A percentile compares a stretch with the other conserved stretches of the same genome.
Conservation (phyloP, 2,113 vertebrate species). For the Clupea harengus region DNA sequence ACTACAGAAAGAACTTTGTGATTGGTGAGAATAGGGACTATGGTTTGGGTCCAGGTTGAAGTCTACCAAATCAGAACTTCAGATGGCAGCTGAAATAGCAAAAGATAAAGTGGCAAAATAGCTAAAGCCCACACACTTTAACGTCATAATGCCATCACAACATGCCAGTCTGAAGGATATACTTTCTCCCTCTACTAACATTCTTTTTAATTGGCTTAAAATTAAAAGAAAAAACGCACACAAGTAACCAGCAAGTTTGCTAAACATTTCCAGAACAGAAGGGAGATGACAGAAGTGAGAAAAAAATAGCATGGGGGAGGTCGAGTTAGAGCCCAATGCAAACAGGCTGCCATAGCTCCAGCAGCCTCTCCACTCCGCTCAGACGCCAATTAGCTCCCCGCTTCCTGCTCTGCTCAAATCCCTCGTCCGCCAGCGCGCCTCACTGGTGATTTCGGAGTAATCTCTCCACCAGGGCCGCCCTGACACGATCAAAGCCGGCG, state of each 20-base stretch:
- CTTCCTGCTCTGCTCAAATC: slow-evolving; percentile 62
- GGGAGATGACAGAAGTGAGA: neutral
- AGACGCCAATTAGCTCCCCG: slow-evolving; percentile 70
- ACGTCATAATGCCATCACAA: neutral
- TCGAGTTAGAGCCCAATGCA: neutral
- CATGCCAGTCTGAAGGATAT: neutral
- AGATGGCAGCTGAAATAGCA: neutral
- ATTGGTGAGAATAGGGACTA: neutral
- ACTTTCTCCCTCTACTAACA: neutral
- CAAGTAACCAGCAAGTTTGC: neutral
- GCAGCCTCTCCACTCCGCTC: neutral
- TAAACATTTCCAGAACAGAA: neutral
- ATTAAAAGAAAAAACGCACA: neutral
- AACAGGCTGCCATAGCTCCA: neutral
- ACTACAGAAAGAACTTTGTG: neutral
- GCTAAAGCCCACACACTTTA: neutral
- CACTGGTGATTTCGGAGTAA: slow-evolving; percentile 61
- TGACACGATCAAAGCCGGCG: slow-evolving; percentile 71
- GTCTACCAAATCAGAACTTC: neutral
- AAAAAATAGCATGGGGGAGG: neutral
- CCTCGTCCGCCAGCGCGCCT: slow-evolving; percentile 61
- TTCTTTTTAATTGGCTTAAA: neutral
- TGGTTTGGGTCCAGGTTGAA: neutral
- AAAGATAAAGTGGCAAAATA: neutral
- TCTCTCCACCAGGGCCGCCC: slow-evolving; percentile 65